A percentile compares a stretch with the other conserved stretches of the same genome.
These are phyloP conservation scores for Trilocha varians DNA, from an alignment of 2,888 invertebrate genomes.

Conservation along the genomic window DNA sequence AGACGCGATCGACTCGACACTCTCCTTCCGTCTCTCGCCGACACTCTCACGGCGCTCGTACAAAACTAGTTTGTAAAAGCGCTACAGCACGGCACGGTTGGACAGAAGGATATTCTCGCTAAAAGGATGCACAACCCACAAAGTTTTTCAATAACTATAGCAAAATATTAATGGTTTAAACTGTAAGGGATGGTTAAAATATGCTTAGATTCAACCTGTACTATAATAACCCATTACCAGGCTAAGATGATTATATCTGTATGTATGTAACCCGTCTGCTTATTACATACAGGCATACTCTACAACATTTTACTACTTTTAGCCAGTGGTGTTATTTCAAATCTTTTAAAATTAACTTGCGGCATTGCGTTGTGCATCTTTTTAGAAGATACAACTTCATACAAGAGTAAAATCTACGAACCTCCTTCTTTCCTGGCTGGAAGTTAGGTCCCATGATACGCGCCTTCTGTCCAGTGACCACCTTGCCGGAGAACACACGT, in stretches of 20 bases:
- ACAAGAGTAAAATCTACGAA: conserved; percentile 13
- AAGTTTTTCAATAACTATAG: not conserved
- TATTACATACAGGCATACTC: too few relatives aligned
- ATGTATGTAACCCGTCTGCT: too few relatives aligned
- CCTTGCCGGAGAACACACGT: conserved; percentile 98
- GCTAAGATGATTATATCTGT: too few relatives aligned
- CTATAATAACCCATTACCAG: too few relatives aligned
- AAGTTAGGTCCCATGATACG: conserved; percentile 99
- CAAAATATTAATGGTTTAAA: not conserved
- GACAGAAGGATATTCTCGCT: conserved; percentile 9
- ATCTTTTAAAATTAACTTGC: too few relatives aligned
- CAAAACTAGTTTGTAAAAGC: conserved; percentile 10
- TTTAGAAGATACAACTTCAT: too few relatives aligned
- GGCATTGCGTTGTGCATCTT: too few relatives aligned
- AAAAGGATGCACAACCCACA: not conserved
- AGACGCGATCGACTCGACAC: conserved; percentile 41
- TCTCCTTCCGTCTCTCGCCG: conserved; percentile 78
- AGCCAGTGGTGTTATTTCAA: too few relatives aligned
- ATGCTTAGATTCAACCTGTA: too few relatives aligned
- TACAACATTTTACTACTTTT: too few relatives aligned
- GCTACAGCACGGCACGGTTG: conserved; percentile 38
- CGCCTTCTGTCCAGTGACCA: conserved; percentile 91
- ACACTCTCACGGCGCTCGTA: conserved; percentile 25
- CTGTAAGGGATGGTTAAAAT: too few relatives aligned
- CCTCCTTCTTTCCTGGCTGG: conserved; percentile 96